Conservation (phyloP, 1,140 invertebrate species). For the Ruditapes philippinarum region DNA sequence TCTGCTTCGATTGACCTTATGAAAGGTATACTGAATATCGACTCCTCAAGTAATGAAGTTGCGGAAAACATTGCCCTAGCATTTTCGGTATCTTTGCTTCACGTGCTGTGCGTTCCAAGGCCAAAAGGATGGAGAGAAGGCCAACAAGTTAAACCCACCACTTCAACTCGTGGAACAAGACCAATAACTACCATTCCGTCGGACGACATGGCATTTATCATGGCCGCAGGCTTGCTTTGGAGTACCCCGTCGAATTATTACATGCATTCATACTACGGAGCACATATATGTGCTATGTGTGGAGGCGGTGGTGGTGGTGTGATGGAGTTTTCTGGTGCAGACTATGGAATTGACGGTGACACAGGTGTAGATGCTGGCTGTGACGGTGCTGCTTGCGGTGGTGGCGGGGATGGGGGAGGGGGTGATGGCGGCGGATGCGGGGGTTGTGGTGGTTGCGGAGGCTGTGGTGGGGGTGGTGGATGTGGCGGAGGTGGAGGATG, state of each 20-base stretch:
- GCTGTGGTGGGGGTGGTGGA: conserved; percentile 17
- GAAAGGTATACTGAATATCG: conserved; percentile 16
- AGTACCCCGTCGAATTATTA: conserved; percentile 30
- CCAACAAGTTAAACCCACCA: conserved; percentile 5
- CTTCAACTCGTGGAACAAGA: neutral
- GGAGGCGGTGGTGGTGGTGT: neutral
- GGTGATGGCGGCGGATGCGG: too few relatives aligned
- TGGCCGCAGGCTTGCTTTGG: conserved; percentile 18
- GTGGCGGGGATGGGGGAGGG: too few relatives aligned
- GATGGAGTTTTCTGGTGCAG: too few relatives aligned
- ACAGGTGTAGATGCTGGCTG: neutral
- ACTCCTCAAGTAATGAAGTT: conserved; percentile 56
- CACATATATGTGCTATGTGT: conserved; percentile 14
- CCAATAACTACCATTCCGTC: neutral
- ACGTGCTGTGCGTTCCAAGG: conserved; percentile 72
- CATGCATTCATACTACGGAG: neutral
- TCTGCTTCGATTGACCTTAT: conserved; percentile 10
- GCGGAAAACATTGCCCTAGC: conserved; percentile 73
- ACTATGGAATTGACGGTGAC: neutral
- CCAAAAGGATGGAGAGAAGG: conserved; percentile 38
- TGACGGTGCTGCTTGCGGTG: conserved; percentile 10
- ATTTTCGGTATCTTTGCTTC: conserved; percentile 72
- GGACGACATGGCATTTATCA: conserved; percentile 36
- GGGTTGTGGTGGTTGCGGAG: neutral
- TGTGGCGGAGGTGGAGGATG: conserved; percentile 35